Evolutionary conservation across 1,140 invertebrate species (phyloP).

Genomic region (Halyomorpha halys): DNA sequence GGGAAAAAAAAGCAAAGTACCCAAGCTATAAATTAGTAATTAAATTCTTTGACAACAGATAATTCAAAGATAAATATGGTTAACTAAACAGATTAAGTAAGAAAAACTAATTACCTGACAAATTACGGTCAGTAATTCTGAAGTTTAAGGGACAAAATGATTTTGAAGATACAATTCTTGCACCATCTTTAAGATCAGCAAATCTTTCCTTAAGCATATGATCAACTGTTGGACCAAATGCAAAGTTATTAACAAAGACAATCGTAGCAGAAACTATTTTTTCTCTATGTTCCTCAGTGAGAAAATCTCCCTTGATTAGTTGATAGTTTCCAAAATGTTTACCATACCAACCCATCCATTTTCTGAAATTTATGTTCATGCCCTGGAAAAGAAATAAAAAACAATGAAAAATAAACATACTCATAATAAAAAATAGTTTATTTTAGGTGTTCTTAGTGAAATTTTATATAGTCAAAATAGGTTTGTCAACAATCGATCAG

Average conservation of each 20-base stretch:
- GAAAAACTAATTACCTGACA: constrained; percentile 35
- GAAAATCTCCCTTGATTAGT: constrained; percentile 88
- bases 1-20: too few species aligned
- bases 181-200: constrained; percentile 89
- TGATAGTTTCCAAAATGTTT: constrained; percentile 85
- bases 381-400: constrained; percentile 44
- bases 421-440: constrained; percentile 6
- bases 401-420: constrained; percentile 9
- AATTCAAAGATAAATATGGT: too few species aligned
- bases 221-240: constrained; percentile 92
- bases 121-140: constrained; percentile 84
- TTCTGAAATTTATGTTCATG: constrained; percentile 81
- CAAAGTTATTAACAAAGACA: constrained; percentile 98
- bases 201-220: constrained; percentile 93
- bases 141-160: constrained; percentile 97
- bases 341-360: constrained; percentile 95
- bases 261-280: constrained; percentile 85
- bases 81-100: too few species aligned
- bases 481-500: too few species aligned
- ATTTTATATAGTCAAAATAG: not conserved
- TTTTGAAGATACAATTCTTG: constrained; percentile 95
- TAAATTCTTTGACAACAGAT: too few species aligned
- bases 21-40: too few species aligned
- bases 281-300: constrained; percentile 80
- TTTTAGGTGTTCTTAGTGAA: not conserved